Conservation (phyloP, 2,888 invertebrate genomes). For the Leptinotarsa rubiginosa region DNA sequence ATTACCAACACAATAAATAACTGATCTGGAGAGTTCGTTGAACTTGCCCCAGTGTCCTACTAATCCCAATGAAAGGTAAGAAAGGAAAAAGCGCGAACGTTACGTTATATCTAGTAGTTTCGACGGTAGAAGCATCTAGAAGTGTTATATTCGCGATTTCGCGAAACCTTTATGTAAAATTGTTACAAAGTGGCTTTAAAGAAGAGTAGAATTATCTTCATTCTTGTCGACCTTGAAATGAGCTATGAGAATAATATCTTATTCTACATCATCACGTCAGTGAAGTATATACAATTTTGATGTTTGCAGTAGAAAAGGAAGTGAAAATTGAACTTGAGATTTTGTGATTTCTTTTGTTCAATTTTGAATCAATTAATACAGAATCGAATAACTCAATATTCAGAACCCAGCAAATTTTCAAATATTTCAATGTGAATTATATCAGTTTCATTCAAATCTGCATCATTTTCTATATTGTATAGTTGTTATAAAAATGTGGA, state of each 20-base stretch:
- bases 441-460: too few species aligned
- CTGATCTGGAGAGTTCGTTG: slow-evolving; percentile 61
- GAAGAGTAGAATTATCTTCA: neutral
- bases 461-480: too few species aligned
- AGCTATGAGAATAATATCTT: neutral
- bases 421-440: too few species aligned
- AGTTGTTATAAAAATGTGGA: too few species aligned
- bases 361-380: too few species aligned
- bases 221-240: slow-evolving; percentile 8
- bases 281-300: too few species aligned
- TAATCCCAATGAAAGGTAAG: slow-evolving; percentile 63
- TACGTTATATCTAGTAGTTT: slow-evolving; percentile 30
- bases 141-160: slow-evolving; percentile 21
- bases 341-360: too few species aligned
- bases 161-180: neutral
- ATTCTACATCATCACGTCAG: neutral
- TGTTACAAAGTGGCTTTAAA: slow-evolving; percentile 14
- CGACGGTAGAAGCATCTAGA: slow-evolving; percentile 26
- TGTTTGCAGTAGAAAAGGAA: too few species aligned
- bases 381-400: too few species aligned
- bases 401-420: too few species aligned
- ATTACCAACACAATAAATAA: slow-evolving; percentile 31
- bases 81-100: slow-evolving; percentile 56
- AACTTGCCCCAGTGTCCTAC: slow-evolving; percentile 67
- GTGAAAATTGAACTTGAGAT: too few species aligned